Evolutionary conservation across 1,140 invertebrate genomes (phyloP), one percentile per base, ranked within the genome.

Genomic region (Coenobita brevimanus): DNA sequence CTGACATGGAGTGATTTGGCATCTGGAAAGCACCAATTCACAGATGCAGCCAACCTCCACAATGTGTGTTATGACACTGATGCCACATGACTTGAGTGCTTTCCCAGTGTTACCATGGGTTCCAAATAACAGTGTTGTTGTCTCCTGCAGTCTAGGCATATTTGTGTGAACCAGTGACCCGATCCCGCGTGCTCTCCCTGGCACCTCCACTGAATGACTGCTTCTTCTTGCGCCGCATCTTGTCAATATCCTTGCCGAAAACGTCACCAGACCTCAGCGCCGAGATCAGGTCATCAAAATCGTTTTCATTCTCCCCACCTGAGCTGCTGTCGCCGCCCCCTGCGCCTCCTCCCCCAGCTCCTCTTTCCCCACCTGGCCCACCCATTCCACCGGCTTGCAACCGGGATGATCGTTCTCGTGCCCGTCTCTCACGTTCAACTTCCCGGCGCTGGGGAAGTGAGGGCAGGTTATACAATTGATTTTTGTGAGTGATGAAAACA

Each of bases 281-380:
- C 2, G 97, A 99, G 91, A 99, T 99, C 43, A 99, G 93, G 93
- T 99, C 98, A 92, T 99, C 98, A 93, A 99, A 99, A 93, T 99
- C 98, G 85, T 93, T 92, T 73, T 92, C 90, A 13, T 91, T 91
- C 46, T 88, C 89, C 8, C 87, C 85, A 21, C 86, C 86, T 1
- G 86, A 88, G 60, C 86, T 88, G 69, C 86, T 88, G 69, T 88
- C 86, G 2, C 86, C 86, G n/a, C 67, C 79, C 6, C 30, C 41
- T 41, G 33, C 73, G 4, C 60, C 33, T 0, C 57, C 79, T n/a
- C 38, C 36, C 36, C 71, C 57, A 8, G 30, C 38, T 38, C 71
- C 83, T 21, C 79, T 57, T 4, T 33, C 27, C 38, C 73, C 83
- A 8, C 83, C 82, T 13, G 17, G 24, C 30, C 82, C 54, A n/a